Conservation (phyloP, 2,113 vertebrate genomes). For the Prionailurus bengalensis region DNA sequence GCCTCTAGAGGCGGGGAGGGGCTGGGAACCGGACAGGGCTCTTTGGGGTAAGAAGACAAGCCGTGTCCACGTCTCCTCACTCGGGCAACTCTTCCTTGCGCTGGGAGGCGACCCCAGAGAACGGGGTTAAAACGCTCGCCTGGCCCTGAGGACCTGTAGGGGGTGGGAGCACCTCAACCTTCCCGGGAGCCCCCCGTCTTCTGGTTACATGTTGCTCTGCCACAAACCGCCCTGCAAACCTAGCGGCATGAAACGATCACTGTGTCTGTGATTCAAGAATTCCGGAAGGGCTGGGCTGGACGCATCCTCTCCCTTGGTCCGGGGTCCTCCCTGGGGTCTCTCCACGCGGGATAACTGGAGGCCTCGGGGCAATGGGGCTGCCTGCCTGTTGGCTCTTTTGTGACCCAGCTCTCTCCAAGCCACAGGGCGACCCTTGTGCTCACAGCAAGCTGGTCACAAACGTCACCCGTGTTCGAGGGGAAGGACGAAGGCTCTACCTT, state of each 20-base stretch:
- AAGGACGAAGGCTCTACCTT: not conserved
- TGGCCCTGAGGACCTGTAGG: not conserved
- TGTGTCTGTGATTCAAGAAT: not conserved
- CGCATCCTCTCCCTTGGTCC: accelerated
- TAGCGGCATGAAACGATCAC: accelerated
- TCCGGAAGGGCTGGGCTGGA: not conserved
- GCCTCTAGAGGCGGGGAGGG: too few species aligned
- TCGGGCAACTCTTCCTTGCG: not conserved
- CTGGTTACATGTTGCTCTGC: accelerated
- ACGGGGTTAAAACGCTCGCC: accelerated
- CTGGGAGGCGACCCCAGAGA: not conserved
- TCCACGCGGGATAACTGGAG: accelerated
- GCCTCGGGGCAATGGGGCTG: not conserved
- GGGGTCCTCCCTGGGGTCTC: not conserved
- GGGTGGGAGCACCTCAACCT: too few species aligned
- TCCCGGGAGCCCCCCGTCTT: too few species aligned
- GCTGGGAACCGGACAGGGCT: not conserved
- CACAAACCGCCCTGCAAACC: not conserved
- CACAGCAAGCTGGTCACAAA: not conserved
- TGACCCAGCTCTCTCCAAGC: not conserved
- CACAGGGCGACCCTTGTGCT: not conserved
- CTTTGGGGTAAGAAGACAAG: accelerated
- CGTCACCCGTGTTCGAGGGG: not conserved
- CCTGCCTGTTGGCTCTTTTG: not conserved
- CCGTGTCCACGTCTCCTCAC: not conserved